Evolutionary conservation across 2,113 vertebrate species (phyloP).

Genomic region (Alethe diademata): DNA sequence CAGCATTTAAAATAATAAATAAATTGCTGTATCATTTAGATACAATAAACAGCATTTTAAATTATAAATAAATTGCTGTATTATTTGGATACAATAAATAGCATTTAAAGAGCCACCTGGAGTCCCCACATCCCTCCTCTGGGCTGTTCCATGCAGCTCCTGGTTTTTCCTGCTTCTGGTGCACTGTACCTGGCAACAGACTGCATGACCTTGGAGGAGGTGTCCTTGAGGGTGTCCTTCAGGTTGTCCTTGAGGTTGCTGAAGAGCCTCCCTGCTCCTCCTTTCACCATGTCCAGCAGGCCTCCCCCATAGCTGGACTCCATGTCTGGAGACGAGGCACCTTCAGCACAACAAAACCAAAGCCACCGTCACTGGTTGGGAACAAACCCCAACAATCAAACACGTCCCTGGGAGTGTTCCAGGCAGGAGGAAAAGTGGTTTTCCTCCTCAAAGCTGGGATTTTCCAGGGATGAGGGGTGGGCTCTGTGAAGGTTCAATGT

Average conservation of each 20-base stretch:
- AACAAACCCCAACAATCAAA: neutral
- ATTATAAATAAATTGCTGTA: no score
- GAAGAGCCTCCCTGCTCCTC: constrained; percentile 96
- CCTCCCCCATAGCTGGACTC: constrained; percentile 92
- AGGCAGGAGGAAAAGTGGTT: fast-evolving
- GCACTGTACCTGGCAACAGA: constrained; percentile 90
- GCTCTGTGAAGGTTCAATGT: neutral
- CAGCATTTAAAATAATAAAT: no score
- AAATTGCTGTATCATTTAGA: no score
- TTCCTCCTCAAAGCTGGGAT: neutral
- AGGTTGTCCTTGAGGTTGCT: constrained; percentile 98
- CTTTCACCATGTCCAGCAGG: constrained; percentile 96
- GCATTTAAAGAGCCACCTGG: no score
- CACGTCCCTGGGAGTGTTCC: fast-evolving
- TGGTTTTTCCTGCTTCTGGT: neutral
- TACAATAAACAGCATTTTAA: no score
- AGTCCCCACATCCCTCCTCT: no score
- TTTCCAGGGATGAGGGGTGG: neutral
- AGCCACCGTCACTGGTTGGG: neutral
- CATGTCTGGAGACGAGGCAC: constrained; percentile 87
- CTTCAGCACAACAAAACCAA: constrained; percentile 44
- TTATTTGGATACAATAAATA: no score
- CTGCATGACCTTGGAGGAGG: constrained; percentile 96
- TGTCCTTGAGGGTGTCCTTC: constrained; percentile 97
- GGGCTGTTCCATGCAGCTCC: no score